phyloP scores from a whole-genome alignment of 2,797 vertebrate genomes.

The Aldrovandia affinis region DNA sequence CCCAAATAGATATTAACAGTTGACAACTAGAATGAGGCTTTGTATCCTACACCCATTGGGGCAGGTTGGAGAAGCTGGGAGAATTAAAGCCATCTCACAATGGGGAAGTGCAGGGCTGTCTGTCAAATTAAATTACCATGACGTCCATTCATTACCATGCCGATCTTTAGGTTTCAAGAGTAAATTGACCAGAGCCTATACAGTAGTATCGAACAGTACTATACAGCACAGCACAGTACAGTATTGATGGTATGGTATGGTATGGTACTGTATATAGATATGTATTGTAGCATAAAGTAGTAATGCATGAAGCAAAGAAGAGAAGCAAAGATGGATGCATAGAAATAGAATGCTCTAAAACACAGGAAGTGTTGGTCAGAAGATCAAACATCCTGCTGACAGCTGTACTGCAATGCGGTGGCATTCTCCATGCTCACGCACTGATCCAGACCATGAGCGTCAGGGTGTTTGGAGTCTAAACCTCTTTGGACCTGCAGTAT shows the following conservation, averaged over 20 bases:
- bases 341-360: not conserved
- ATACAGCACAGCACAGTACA: not conserved
- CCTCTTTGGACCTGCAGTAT: not conserved
- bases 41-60: not conserved
- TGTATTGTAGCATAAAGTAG: not conserved
- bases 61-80: not conserved
- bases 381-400: not conserved
- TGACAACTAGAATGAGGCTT: not conserved
- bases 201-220: not conserved
- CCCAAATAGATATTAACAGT: not conserved
- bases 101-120: not conserved
- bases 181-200: not conserved
- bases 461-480: too few relatives aligned
- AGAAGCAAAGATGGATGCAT: not conserved
- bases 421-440: not conserved
- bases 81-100: not conserved
- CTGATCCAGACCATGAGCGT: not conserved
- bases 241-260: not conserved
- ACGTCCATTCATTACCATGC: not conserved
- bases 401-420: not conserved
- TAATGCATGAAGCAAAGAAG: not conserved
- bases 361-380: not conserved
- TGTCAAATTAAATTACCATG: not conserved
- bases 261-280: not conserved
- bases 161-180: not conserved